Conservation (phyloP, 1,140 invertebrate species). For the Branchinecta lynchi region DNA sequence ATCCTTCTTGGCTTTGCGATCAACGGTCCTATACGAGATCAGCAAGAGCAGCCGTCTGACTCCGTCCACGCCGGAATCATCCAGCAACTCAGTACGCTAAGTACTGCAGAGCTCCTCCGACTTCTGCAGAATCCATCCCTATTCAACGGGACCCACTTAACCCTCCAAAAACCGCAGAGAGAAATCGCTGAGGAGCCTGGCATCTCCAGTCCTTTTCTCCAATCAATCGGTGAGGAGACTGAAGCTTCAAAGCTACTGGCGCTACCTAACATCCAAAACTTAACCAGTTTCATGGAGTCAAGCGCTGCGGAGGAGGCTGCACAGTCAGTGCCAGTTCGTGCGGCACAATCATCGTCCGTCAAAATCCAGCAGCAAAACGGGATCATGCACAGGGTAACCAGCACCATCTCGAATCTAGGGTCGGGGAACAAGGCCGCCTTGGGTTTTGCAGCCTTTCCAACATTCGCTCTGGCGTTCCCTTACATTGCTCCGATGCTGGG, state of each 20-base stretch:
- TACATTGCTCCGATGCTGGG: constrained; percentile 15
- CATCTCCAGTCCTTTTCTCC: too few relatives aligned
- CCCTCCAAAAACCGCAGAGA: neutral
- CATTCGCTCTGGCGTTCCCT: constrained; percentile 17
- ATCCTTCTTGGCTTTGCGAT: too few relatives aligned
- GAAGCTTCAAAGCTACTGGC: too few relatives aligned
- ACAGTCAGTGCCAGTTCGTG: neutral
- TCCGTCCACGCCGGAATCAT: too few relatives aligned
- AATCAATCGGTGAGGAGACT: too few relatives aligned
- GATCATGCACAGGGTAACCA: neutral
- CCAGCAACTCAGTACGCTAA: neutral
- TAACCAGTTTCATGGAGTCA: neutral
- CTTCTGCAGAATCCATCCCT: neutral
- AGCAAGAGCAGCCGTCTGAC: too few relatives aligned
- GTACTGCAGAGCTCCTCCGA: neutral
- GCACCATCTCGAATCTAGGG: neutral
- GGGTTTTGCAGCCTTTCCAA: constrained; percentile 14
- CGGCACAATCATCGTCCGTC: neutral
- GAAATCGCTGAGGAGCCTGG: too few relatives aligned
- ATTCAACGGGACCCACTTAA: constrained; percentile 1
- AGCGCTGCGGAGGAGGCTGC: neutral
- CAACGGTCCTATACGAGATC: too few relatives aligned
- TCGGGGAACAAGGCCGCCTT: constrained; percentile 12
- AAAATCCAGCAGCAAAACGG: neutral
- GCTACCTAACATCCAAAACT: neutral